Percentiles rank a stretch among this genome's conserved stretches.
Conservation (phyloP, 2,888 invertebrate species). For the Cerceris ruficornis region DNA sequence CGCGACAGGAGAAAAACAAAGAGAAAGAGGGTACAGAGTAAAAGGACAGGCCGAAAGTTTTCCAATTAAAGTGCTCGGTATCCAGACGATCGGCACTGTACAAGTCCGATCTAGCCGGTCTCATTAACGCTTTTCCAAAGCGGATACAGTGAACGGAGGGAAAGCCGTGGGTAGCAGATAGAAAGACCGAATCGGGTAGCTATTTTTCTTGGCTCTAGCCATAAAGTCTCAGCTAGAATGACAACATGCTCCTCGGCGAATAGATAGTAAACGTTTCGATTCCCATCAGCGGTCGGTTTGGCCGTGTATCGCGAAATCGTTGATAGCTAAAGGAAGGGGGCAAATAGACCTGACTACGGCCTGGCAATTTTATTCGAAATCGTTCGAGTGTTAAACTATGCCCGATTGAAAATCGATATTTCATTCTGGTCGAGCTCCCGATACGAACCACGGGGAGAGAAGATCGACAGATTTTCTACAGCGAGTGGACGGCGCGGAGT, state of each 20-base stretch:
- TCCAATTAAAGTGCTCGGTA: constrained; percentile 75
- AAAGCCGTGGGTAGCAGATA: constrained; percentile 3
- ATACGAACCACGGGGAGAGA: constrained; percentile 43
- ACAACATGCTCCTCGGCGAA: constrained; percentile 54
- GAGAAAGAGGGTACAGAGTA: constrained; percentile 26
- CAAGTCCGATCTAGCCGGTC: constrained; percentile 63
- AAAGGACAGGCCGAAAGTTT: constrained; percentile 67
- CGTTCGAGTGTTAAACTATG: constrained; percentile 75
- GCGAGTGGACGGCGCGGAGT: constrained; percentile 38
- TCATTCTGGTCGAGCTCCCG: constrained; percentile 66
- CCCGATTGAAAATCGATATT: constrained; percentile 75
- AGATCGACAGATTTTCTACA: constrained; percentile 61
- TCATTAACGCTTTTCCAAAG: constrained; percentile 68
- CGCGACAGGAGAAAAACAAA: constrained; percentile 31
- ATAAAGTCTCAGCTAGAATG: constrained; percentile 59
- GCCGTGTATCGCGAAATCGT: constrained; percentile 51
- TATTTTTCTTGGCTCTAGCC: constrained; percentile 64
- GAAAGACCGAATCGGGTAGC: constrained; percentile 43
- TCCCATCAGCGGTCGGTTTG: constrained; percentile 52
- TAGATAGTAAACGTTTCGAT: constrained; percentile 60
- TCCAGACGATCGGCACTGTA: constrained; percentile 70
- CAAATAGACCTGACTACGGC: constrained; percentile 51
- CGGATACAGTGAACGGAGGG: constrained; percentile 48
- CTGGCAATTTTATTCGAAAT: constrained; percentile 73
- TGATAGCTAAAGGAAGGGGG: constrained; percentile 41